Base-by-base conservation (phyloP, 2,888 invertebrate genomes). In the Papilio protenor region DNA sequence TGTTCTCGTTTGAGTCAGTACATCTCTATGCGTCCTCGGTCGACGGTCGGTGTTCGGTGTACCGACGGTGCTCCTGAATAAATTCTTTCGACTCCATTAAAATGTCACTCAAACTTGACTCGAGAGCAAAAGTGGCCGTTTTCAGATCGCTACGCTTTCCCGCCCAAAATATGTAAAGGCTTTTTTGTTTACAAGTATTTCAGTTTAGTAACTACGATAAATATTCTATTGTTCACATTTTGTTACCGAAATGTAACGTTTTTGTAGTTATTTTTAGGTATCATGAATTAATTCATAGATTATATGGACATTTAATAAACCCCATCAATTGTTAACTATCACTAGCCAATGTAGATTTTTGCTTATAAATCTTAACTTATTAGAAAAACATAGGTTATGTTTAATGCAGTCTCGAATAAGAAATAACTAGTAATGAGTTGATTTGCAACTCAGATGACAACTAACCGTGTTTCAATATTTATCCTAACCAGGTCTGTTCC, bases 81-180 rank as follows among this genome's bases (percentile, higher is more conserved):
- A 81, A 83, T 84, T 83, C 83, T 79, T 82, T 79, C 80, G 83
- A 81, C 79, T 83, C 83, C 84, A 84, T 84, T 84, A 84, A 84
- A 83, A 83, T 79, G 83, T 84, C 84, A 83, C 82, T 83, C 82
- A 83, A 81, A 81, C 79, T 80, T 61, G 82, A 78, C 80, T 81
- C 76, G 78, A 76, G 81, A 69, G 79, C 77, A 79, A 80, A 82
- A 83, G 81, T 81, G 81, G 79, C 80, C 79, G 80, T 80, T 78
- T 74, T 75, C 23, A 71, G 77, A 77, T 71, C 77, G 69, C 61
- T 70, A 77, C 64, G 49, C 66, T 74, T 57, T 33, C 47, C 49
- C 47, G 45, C 49, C 71, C 33, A 77, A 73, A 73, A 77, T 77
- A 77, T 40, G 40, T 27, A 52, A 52, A 52, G 40, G 55, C 23